Base-by-base conservation (phyloP, 2,113 vertebrate genomes). In the Polypterus bichir region DNA sequence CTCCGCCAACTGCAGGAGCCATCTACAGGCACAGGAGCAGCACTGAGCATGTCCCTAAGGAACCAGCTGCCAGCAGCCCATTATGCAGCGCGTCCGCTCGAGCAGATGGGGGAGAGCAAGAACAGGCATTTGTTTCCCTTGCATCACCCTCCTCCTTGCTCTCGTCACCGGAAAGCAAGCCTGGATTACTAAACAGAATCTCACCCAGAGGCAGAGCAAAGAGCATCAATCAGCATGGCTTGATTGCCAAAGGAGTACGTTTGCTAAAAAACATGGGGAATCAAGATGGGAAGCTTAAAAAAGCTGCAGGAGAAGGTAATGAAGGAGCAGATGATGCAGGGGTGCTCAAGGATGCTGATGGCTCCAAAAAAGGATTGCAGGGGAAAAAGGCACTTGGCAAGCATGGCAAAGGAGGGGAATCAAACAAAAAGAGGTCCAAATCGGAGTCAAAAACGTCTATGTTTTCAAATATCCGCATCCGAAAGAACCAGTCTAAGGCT, bases 221-320 rank as follows among this genome's bases (percentile, higher is more conserved):
- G 48, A 67, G 70, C 61, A 61, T 4, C 51, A n/a, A 1, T 62
- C 70, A 76, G 48, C 69, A 92, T 94, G 91, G 79, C 83, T 74
- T 92, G 87, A 91, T 68, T 59, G 55, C 52, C 4, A 63, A 76
- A 69, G 75, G 83, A n/a, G 81, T 62, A 62, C 82, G 74, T 3
- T 73, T 69, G 71, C 72, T 61, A 55, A 71, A 71, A 71, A 80
- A 75, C 76, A 98, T 98, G 95, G 95, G 95, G 58, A 98, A 98
- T 75, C 94, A 98, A 76, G 95, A 97, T 68, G 93, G 88, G 7
- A 98, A 96, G 80, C 90, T 89, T 6, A 94, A 76, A 84, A 87
- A 79, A 75, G 82, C 84, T 57, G 86, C 70, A 74, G 87, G 77
- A 83, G 74, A 89, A 74, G 61, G 89, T 78, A 81, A 81, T 80